A percentile compares a stretch with the other conserved stretches of the same genome.
phyloP scores from a whole-genome alignment of 2,888 invertebrate genomes.

The Nomada lathburiana region DNA sequence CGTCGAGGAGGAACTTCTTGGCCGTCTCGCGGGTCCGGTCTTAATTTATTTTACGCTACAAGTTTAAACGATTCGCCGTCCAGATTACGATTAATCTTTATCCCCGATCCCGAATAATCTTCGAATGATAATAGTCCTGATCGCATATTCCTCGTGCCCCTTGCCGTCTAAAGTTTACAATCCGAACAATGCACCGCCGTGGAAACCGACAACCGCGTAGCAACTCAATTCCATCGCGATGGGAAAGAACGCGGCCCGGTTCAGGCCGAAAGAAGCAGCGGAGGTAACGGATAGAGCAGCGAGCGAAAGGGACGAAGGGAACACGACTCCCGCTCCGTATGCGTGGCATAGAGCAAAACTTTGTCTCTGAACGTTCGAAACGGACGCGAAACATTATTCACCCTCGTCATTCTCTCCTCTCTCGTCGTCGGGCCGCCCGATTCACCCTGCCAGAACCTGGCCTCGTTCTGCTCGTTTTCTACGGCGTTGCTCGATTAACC shows the following conservation, averaged over 20 bases:
- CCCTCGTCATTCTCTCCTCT: conserved; percentile 57
- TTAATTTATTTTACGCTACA: too few relatives aligned
- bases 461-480: conserved; percentile 63
- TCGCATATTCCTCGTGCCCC: conserved; percentile 37
- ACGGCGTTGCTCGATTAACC: conserved; percentile 73
- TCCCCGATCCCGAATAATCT: too few relatives aligned
- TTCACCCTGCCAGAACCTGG: conserved; percentile 48
- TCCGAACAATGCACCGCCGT: conserved; percentile 38
- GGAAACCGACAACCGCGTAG: conserved; percentile 6
- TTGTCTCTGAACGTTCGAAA: conserved; percentile 47
- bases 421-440: conserved; percentile 29
- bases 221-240: conserved; percentile 50
- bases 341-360: conserved; percentile 45
- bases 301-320: background rate
- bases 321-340: background rate
- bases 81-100: too few relatives aligned
- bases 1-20: background rate
- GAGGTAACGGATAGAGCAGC: too few relatives aligned
- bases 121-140: background rate
- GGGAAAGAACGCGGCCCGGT: conserved; percentile 13
- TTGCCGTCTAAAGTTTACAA: conserved; percentile 8
- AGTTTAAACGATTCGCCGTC: too few relatives aligned
- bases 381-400: conserved; percentile 58
- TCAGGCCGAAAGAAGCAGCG: background rate
- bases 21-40: background rate